Conservation (phyloP, 92 coral and sea anemone species). For the Scolanthus callimorphus region DNA sequence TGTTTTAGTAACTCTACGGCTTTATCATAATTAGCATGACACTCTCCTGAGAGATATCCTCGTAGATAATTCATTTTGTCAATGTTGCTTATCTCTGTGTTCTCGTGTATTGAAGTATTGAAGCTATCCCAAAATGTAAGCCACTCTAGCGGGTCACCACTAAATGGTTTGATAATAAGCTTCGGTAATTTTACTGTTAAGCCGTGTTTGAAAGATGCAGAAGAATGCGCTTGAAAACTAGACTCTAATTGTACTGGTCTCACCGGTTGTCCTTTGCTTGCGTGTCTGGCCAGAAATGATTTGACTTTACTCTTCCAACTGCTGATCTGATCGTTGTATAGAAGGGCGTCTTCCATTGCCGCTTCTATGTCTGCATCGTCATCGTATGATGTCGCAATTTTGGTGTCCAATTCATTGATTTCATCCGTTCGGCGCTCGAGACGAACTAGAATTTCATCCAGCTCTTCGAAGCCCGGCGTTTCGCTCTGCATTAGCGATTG, state of each 20-base stretch:
- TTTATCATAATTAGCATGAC: conserved; percentile 46
- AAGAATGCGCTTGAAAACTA: too few relatives aligned
- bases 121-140: too few relatives aligned
- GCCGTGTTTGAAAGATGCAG: too few relatives aligned
- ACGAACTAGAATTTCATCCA: neutral
- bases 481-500: neutral
- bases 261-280: conserved; percentile 4
- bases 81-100: conserved; percentile 26
- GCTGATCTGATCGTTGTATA: too few relatives aligned
- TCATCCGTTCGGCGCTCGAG: neutral
- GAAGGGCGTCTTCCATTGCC: too few relatives aligned
- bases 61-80: conserved; percentile 50
- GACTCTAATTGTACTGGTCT: conserved; percentile 21
- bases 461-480: neutral
- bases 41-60: conserved; percentile 25
- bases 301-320: conserved; percentile 16
- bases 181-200: conserved; percentile 43
- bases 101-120: conserved; percentile 52
- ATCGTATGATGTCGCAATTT: conserved; percentile 5
- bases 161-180: conserved; percentile 23
- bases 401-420: conserved; percentile 3
- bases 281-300: conserved; percentile 10
- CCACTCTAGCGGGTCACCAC: conserved; percentile 47
- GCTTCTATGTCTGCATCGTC: conserved; percentile 11
- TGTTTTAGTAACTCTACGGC: conserved; percentile 33